These are phyloP conservation scores for Antitype chi DNA, from an alignment of 2,888 invertebrate species.

Conservation along the genomic window DNA sequence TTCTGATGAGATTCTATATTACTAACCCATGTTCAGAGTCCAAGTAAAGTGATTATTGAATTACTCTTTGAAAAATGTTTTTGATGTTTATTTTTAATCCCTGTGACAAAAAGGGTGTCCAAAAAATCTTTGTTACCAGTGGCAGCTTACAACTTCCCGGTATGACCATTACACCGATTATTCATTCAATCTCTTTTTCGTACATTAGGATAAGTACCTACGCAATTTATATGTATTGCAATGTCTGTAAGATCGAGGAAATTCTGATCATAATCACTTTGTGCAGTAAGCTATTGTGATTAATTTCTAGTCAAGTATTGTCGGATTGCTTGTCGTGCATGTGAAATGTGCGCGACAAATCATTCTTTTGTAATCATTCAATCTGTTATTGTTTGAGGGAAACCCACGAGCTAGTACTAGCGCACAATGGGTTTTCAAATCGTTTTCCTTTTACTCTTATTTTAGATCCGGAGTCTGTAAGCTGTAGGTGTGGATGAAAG, in stretches of 20 bases:
- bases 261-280: background rate
- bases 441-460: conserved; percentile 37
- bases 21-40: background rate
- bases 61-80: background rate
- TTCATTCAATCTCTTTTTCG: background rate
- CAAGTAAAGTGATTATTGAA: background rate
- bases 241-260: conserved; percentile 12
- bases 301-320: conserved; percentile 15
- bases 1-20: background rate
- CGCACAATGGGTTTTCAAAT: conserved; percentile 36
- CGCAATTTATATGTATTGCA: conserved; percentile 3
- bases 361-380: conserved; percentile 23
- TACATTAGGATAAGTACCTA: background rate
- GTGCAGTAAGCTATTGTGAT: background rate
- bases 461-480: conserved; percentile 1
- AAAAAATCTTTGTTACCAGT: background rate
- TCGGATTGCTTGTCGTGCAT: conserved; percentile 17
- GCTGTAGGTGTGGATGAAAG: conserved; percentile 6
- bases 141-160: conserved; percentile 1
- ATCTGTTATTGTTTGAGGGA: conserved; percentile 30
- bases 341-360: conserved; percentile 31
- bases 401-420: conserved; percentile 19
- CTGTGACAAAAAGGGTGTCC: background rate
- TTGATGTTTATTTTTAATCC: background rate
- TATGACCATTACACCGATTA: background rate